Evolutionary conservation across 2,797 vertebrate species (phyloP).

Genomic region (Decapterus maruadsi): DNA sequence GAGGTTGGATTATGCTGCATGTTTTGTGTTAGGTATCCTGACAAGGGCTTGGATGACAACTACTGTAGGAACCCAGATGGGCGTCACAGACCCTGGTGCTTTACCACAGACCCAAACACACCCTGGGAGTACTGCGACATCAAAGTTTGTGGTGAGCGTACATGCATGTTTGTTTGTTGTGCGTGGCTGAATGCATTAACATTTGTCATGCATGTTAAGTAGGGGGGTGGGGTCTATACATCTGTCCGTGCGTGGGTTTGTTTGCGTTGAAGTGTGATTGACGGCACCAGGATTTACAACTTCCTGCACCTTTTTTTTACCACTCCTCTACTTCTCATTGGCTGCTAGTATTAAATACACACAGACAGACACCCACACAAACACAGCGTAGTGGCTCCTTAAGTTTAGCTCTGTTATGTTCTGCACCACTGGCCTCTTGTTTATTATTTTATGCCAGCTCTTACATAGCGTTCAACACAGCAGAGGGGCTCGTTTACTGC

Average conservation of each 20-base stretch:
- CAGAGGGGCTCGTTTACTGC: constrained; percentile 62
- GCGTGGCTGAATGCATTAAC: constrained; percentile 40
- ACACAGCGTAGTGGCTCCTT: constrained; percentile 17
- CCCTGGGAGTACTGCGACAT: constrained; percentile 98
- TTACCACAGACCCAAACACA: constrained; percentile 94
- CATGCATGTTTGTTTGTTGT: constrained; percentile 46
- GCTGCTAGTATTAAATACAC: constrained; percentile 7
- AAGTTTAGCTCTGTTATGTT: constrained; percentile 58
- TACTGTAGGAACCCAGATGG: constrained; percentile 98
- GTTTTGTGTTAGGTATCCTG: constrained; percentile 88
- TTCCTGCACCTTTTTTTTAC: constrained; percentile 82
- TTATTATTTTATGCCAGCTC: constrained; percentile 76
- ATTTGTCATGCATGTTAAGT: constrained; percentile 33
- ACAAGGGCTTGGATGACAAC: constrained; percentile 98
- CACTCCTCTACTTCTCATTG: constrained; percentile 39
- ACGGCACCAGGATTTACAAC: constrained; percentile 82
- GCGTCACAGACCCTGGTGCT: constrained; percentile 97
- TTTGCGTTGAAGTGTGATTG: constrained; percentile 54
- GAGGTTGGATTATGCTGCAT: constrained; percentile 23
- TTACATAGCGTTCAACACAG: constrained; percentile 47
- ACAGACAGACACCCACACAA: constrained; percentile 31
- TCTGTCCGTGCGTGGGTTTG: constrained; percentile 19
- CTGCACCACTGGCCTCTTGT: constrained; percentile 56
- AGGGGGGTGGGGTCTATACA: not conserved
- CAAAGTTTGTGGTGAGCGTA: constrained; percentile 94